These are phyloP conservation scores for Ciconia stormi DNA, from an alignment of 2,113 vertebrate genomes.

Conservation along the genomic window DNA sequence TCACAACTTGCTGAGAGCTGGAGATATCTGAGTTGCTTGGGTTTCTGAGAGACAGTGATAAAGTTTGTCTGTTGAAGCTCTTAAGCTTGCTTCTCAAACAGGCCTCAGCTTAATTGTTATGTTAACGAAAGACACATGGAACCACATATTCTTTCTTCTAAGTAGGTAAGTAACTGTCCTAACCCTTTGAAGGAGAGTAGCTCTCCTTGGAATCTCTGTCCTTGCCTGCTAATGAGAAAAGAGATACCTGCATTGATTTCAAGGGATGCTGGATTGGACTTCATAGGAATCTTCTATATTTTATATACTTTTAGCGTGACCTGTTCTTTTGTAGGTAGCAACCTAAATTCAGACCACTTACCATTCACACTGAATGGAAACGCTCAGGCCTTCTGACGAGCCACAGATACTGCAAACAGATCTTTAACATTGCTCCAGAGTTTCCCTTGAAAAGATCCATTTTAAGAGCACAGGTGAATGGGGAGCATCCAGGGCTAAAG, in stretches of 20 bases:
- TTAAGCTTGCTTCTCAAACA: neutral
- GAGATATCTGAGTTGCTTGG: neutral
- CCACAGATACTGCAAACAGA: neutral
- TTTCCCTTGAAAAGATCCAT: neutral
- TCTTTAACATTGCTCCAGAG: neutral
- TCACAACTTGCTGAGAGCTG: constrained; percentile 3
- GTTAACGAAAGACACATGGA: neutral
- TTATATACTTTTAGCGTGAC: neutral
- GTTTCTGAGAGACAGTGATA: neutral
- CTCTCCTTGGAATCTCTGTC: neutral
- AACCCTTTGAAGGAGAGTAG: neutral
- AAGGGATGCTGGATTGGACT: neutral
- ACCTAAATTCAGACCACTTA: neutral
- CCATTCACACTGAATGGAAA: neutral
- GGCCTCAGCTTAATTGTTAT: neutral
- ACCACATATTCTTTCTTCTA: neutral
- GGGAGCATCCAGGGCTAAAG: constrained; percentile 14
- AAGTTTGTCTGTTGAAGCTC: neutral
- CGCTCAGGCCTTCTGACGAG: neutral
- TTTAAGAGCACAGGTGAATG: constrained; percentile 40
- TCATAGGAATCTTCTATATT: neutral
- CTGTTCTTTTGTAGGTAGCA: neutral
- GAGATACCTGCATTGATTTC: neutral
- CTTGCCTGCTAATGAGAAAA: neutral
- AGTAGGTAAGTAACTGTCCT: neutral